These are phyloP conservation scores for Harmothoe impar DNA, from an alignment of 2,888 invertebrate genomes.

Conservation along the genomic window DNA sequence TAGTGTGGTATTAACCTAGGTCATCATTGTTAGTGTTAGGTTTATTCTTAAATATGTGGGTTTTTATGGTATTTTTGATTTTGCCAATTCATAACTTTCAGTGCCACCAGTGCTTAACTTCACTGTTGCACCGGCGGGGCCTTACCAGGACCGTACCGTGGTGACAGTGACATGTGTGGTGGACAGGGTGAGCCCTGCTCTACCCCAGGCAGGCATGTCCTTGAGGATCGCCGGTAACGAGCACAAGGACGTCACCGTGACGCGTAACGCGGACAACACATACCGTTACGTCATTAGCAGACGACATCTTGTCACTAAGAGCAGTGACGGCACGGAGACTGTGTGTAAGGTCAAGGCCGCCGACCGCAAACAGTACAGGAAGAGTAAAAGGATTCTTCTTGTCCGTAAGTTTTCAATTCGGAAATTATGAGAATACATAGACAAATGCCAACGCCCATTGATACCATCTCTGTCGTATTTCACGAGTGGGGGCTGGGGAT, in stretches of 20 bases:
- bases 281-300: not conserved
- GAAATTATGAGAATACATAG: no score
- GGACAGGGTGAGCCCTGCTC: not conserved
- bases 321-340: not conserved
- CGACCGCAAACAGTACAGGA: not conserved
- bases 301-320: slow-evolving; percentile 25
- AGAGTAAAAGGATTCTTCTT: not conserved
- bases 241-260: not conserved
- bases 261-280: not conserved
- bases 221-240: not conserved
- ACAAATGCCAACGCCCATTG: no score
- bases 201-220: not conserved
- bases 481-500: no score
- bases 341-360: not conserved
- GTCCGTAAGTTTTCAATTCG: not conserved
- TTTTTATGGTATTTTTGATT: no score
- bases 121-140: not conserved
- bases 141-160: not conserved
- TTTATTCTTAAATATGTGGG: no score
- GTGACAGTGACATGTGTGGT: slow-evolving; percentile 1
- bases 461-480: no score
- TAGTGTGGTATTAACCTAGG: no score
- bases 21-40: no score
- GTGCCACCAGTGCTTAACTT: slow-evolving; percentile 7
- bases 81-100: not conserved